Base-by-base conservation (phyloP, 2,888 invertebrate species). In the Drepanosiphum platanoidis region DNA sequence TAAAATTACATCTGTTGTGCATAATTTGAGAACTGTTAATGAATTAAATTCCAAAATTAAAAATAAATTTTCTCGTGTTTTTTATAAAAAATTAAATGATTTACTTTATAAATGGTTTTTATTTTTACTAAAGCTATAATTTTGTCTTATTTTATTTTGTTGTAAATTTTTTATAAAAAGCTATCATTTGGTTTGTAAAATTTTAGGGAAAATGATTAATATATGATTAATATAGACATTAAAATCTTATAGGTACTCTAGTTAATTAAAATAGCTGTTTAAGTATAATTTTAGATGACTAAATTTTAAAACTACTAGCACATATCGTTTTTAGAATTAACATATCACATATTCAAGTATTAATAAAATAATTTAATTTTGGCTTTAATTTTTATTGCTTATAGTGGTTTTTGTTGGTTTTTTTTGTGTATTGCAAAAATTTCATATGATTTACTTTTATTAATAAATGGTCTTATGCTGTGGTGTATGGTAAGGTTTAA, bases 371-470 rank as follows among this genome's bases (percentile, higher is more conserved):
- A 42, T 71, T 61, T 81, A 46, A 81, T 61, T 81, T 52, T 42
- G 30, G 81, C 81, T 81, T 81, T 15, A 72, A 81, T 42, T 71
- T n/a, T 39, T 72, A 61, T 81, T 81, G 71, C 71, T 81, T 81
- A 61, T 58, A 61, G 42, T 39, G 71, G 81, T 71, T 58, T 80
- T 81, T 71, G 52, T 80, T 70, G 70, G 68, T 71, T 72, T 81
- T 71, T 42, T 66, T 70, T 61, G 8, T 66, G 8, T 66, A 27
- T 27, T 70, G 52, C 30, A 72, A 39, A 18, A 13, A 15, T 32
- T 32, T 61, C 0, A 72, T 39, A 61, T 61, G 27, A 18, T 58
- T 30, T 13, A 64, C 22, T 81, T 71, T 58, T 71, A 81, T 70
- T 52, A 71, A 71, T 71, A 22, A 71, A 71, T 81, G 58, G 58